Percentiles rank a stretch among this genome's conserved stretches.
phyloP scores from a whole-genome alignment of 2,888 invertebrate genomes.

The Microctonus brassicae region DNA sequence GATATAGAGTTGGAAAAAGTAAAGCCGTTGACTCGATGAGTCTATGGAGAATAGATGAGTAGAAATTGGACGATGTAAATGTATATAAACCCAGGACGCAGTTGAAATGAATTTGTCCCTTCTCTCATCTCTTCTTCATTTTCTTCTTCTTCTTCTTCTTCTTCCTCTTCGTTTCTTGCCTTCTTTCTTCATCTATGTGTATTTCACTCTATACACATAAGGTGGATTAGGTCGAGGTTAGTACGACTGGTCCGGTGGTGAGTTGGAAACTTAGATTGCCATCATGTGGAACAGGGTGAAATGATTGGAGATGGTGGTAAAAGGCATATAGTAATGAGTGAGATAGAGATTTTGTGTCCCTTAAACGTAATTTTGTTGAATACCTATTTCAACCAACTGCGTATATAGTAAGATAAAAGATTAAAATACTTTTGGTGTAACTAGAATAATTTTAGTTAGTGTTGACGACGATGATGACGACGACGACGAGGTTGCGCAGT shows the following conservation, averaged over 20 bases:
- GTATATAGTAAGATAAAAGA: constrained; percentile 20
- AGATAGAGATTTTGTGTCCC: too few relatives aligned
- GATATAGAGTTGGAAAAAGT: constrained; percentile 12
- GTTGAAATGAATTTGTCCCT: constrained; percentile 31
- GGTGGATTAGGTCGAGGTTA: constrained; percentile 53
- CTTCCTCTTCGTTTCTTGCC: background rate
- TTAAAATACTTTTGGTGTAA: background rate
- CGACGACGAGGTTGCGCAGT: constrained; percentile 20
- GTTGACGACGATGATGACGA: constrained; percentile 21
- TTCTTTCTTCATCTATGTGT: background rate
- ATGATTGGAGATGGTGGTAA: constrained; percentile 21
- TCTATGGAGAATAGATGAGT: constrained; percentile 16
- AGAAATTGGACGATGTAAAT: constrained; percentile 5
- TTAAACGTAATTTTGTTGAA: constrained; percentile 32
- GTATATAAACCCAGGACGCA: constrained; percentile 36
- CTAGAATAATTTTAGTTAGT: constrained; percentile 8
- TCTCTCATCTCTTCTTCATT: background rate
- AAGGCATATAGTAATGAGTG: constrained; percentile 21
- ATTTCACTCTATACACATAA: background rate
- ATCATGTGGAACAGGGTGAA: too few relatives aligned
- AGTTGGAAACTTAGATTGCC: constrained; percentile 64
- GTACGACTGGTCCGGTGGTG: constrained; percentile 44
- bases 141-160: background rate
- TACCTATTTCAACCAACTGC: constrained; percentile 1
- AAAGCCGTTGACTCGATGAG: constrained; percentile 13